phyloP scores from a whole-genome alignment of 2,888 invertebrate genomes.

The Cheilosia grossa region DNA sequence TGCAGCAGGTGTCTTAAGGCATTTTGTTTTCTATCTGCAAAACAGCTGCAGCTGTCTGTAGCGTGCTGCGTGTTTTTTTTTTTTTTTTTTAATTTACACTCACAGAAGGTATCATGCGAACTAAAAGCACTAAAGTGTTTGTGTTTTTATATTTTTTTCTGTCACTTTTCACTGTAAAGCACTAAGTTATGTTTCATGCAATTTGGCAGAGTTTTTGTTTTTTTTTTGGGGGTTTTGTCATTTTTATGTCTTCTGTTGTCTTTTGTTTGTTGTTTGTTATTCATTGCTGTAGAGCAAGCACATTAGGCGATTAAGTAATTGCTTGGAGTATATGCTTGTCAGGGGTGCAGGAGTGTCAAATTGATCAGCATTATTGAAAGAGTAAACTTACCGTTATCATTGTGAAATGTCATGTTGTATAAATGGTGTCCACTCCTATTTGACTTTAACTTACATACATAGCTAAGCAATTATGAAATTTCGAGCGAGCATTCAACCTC shows the following conservation, averaged over 20 bases:
- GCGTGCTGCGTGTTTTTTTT: constrained; percentile 50
- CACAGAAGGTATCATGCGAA: constrained; percentile 60
- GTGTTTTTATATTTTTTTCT: constrained; percentile 34
- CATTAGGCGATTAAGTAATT: constrained; percentile 51
- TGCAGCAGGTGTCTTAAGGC: constrained; percentile 24
- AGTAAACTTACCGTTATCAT: constrained; percentile 62
- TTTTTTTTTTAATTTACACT: constrained; percentile 48
- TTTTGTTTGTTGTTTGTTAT: constrained; percentile 13
- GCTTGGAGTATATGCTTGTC: constrained; percentile 1
- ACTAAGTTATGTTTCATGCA: constrained; percentile 60
- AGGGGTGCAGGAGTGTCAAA: constrained; percentile 35
- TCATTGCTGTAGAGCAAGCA: constrained; percentile 49
- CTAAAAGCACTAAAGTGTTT: constrained; percentile 61
- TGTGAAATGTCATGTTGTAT: constrained; percentile 44
- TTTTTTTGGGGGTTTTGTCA: not conserved
- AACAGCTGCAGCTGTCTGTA: constrained; percentile 29
- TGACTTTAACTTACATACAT: constrained; percentile 17
- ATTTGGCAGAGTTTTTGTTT: constrained; percentile 9
- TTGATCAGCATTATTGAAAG: constrained; percentile 18
- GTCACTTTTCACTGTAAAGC: constrained; percentile 70
- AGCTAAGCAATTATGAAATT: constrained; percentile 12
- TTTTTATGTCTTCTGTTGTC: not conserved
- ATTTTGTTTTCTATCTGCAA: not conserved
- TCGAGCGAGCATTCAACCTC: constrained; percentile 10
- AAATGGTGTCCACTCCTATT: constrained; percentile 32